A percentile compares a stretch with the other conserved stretches of the same genome.
Evolutionary conservation across 2,888 invertebrate genomes (phyloP).

Genomic region (Polyommatus iphigenia): DNA sequence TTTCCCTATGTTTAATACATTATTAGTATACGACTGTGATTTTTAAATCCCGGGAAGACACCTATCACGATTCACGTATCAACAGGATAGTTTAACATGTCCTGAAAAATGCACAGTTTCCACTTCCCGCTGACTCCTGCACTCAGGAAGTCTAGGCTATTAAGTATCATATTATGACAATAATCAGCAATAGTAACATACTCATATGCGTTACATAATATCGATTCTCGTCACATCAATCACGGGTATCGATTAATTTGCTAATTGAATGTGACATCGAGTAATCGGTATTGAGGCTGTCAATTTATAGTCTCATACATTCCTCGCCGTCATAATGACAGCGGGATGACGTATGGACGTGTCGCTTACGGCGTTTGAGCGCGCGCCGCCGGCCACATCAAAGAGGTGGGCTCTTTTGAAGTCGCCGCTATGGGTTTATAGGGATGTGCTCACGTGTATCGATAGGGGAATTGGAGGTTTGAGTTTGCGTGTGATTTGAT

Average conservation of each 20-base stretch:
- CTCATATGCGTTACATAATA: background rate
- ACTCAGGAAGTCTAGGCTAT: no score
- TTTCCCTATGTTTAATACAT: no score
- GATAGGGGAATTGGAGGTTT: conserved; percentile 34
- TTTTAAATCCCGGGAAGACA: no score
- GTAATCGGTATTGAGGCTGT: conserved; percentile 73
- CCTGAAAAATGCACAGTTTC: no score
- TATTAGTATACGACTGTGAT: no score
- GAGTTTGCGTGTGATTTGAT: no score
- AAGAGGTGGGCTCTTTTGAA: conserved; percentile 80
- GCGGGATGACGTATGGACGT: conserved; percentile 80
- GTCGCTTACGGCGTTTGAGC: conserved; percentile 80
- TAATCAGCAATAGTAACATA: background rate
- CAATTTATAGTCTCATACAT: conserved; percentile 79
- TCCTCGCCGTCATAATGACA: conserved; percentile 80
- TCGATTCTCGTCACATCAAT: background rate
- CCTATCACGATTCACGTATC: no score
- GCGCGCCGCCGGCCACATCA: conserved; percentile 79
- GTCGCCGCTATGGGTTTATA: conserved; percentile 71
- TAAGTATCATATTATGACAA: no score
- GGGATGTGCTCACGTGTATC: conserved; percentile 45
- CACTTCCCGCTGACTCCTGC: no score
- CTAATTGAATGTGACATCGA: conserved; percentile 40
- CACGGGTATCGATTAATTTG: conserved; percentile 23
- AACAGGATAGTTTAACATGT: no score